Evolutionary conservation across 2,113 vertebrate genomes (phyloP).

Genomic region (Hippocampus abdominalis): DNA sequence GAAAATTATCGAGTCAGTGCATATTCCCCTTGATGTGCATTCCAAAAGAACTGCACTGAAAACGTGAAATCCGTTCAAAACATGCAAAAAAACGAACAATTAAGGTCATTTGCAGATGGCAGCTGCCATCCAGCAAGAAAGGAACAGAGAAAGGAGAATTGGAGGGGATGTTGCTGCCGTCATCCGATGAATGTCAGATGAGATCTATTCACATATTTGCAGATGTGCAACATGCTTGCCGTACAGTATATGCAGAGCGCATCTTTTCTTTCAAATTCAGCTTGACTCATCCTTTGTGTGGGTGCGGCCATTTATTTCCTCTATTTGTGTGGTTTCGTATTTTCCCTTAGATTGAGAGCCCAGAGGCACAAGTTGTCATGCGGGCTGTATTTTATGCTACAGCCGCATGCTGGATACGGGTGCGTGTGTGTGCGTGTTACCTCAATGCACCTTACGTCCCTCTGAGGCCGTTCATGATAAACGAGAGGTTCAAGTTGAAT

Average conservation of each 20-base stretch:
- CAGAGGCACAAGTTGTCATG: slow-evolving; percentile 33
- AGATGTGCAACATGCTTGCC: slow-evolving; percentile 33
- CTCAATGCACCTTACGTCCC: slow-evolving; percentile 30
- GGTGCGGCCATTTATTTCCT: slow-evolving; percentile 4
- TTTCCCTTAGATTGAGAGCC: slow-evolving; percentile 54
- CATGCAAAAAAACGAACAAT: neutral
- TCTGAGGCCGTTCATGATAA: slow-evolving; percentile 42
- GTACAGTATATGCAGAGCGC: slow-evolving; percentile 17
- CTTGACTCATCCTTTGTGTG: slow-evolving; percentile 20
- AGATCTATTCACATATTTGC: slow-evolving; percentile 47
- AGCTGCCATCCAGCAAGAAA: neutral
- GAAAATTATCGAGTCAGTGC: neutral
- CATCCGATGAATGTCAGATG: slow-evolving; percentile 23
- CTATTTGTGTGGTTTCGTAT: slow-evolving; percentile 18
- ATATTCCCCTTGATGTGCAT: neutral
- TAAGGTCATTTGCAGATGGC: neutral
- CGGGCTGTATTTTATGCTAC: slow-evolving; percentile 13
- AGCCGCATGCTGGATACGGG: slow-evolving; percentile 1
- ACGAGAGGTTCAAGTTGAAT: slow-evolving; percentile 36
- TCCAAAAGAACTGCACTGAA: neutral
- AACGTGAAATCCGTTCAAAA: neutral
- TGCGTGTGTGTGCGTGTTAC: neutral
- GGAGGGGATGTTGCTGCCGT: slow-evolving; percentile 18
- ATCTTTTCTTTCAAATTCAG: slow-evolving; percentile 31
- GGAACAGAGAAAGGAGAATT: slow-evolving; percentile 13